These are phyloP conservation scores for Drosophila affinis DNA, from an alignment of 2,888 invertebrate species.

Conservation along the genomic window DNA sequence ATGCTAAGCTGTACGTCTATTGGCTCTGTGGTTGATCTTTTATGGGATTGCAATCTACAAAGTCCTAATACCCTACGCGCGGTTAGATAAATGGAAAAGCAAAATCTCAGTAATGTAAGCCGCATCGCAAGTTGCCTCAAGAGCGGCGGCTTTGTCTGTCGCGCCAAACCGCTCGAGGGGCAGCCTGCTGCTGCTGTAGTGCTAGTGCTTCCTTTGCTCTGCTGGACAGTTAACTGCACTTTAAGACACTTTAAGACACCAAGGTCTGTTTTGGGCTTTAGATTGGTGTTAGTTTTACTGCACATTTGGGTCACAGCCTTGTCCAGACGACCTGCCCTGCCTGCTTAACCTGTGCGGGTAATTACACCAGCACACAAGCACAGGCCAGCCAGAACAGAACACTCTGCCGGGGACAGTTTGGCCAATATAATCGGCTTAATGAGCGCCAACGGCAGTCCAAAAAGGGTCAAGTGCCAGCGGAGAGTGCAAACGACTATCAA, in stretches of 20 bases:
- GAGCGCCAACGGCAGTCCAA: conserved; percentile 42
- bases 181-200: conserved; percentile 3
- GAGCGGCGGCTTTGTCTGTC: conserved; percentile 32
- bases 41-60: neutral
- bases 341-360: conserved; percentile 39
- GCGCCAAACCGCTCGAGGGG: conserved; percentile 25
- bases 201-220: neutral
- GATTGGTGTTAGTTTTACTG: conserved; percentile 24
- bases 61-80: neutral
- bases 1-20: too few relatives aligned
- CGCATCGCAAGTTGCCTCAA: conserved; percentile 12
- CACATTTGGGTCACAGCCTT: conserved; percentile 54
- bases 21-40: too few relatives aligned
- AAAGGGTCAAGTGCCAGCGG: conserved; percentile 24
- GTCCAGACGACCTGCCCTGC: conserved; percentile 2
- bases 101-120: conserved; percentile 25
- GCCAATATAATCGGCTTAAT: conserved; percentile 50
- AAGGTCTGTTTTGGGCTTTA: conserved; percentile 39
- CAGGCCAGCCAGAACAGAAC: conserved; percentile 15
- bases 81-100: neutral
- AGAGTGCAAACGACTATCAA: conserved; percentile 8
- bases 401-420: conserved; percentile 10
- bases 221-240: conserved; percentile 33
- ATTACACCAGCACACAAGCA: conserved; percentile 25
- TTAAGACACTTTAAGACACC: conserved; percentile 33